phyloP scores from a whole-genome alignment of 1,140 invertebrate species.

The Pollicipes pollicipes region DNA sequence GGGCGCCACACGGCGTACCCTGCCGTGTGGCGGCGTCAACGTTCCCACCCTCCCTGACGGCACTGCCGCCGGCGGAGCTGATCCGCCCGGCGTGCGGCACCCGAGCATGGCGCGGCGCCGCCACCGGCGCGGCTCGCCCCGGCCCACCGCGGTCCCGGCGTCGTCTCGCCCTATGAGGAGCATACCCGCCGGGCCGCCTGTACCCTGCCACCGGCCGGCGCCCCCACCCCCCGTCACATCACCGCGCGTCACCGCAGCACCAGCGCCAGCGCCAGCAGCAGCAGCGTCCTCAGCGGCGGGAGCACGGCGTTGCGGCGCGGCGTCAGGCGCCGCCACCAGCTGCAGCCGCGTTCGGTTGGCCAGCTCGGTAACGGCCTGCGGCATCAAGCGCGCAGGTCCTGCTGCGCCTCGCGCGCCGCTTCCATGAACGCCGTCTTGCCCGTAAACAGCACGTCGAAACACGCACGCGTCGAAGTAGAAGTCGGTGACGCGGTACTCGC shows the following conservation, averaged over 20 bases:
- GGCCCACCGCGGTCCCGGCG: too few relatives aligned
- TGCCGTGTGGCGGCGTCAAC: too few relatives aligned
- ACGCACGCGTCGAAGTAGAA: slow-evolving; percentile 41
- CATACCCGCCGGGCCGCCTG: too few relatives aligned
- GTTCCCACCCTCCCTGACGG: neutral
- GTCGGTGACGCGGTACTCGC: slow-evolving; percentile 29
- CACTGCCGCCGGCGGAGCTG: neutral
- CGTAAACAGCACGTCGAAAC: slow-evolving; percentile 38
- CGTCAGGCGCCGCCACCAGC: too few relatives aligned
- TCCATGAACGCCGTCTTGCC: slow-evolving; percentile 30
- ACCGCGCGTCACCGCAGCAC: neutral
- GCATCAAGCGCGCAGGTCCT: slow-evolving; percentile 26
- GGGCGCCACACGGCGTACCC: too few relatives aligned
- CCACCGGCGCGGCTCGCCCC: too few relatives aligned
- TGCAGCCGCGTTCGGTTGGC: neutral
- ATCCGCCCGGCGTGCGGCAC: too few relatives aligned
- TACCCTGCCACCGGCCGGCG: too few relatives aligned
- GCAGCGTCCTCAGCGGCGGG: neutral
- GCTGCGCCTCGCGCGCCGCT: slow-evolving; percentile 30
- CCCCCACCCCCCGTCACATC: too few relatives aligned
- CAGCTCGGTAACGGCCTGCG: neutral
- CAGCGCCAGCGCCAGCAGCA: neutral
- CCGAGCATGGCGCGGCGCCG: too few relatives aligned
- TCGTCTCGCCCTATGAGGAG: too few relatives aligned
- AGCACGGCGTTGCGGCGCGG: too few relatives aligned